phyloP scores from a whole-genome alignment of 2,113 vertebrate genomes.

The Ictalurus furcatus region DNA sequence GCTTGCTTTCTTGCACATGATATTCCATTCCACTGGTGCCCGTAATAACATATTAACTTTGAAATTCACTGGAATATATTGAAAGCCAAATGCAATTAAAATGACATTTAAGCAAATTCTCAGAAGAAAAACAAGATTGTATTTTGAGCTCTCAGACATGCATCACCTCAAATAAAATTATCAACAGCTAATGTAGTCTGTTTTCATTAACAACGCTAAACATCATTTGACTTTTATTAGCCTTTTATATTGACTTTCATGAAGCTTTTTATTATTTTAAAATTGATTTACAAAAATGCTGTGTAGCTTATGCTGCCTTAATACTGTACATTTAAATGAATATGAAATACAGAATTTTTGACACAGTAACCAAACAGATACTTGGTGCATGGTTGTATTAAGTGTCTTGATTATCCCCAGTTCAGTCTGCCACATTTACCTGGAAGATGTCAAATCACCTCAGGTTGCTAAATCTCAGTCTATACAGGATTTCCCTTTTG shows the following conservation, averaged over 20 bases:
- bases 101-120: slow-evolving; percentile 35
- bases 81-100: slow-evolving; percentile 37
- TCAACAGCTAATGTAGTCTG: not conserved
- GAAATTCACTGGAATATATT: slow-evolving; percentile 13
- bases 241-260: slow-evolving; percentile 9
- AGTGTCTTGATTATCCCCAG: not conserved
- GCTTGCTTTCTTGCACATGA: slow-evolving; percentile 1
- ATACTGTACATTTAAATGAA: not conserved
- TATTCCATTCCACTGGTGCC: slow-evolving; percentile 12
- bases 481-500: too few relatives aligned
- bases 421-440: not conserved
- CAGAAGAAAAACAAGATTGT: slow-evolving; percentile 13
- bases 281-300: slow-evolving; percentile 2
- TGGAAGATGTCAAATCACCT: not conserved
- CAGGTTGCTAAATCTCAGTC: not conserved
- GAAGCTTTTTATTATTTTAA: not conserved
- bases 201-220: slow-evolving; percentile 19
- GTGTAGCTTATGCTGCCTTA: not conserved
- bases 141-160: not conserved
- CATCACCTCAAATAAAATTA: not conserved
- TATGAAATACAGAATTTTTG: not conserved
- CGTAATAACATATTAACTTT: slow-evolving; percentile 37
- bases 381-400: not conserved
- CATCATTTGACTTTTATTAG: slow-evolving; percentile 25
- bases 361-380: not conserved